These are phyloP conservation scores for Sternarchorhynchus goeldii DNA, from an alignment of 2,797 vertebrate genomes.

Conservation along the genomic window DNA sequence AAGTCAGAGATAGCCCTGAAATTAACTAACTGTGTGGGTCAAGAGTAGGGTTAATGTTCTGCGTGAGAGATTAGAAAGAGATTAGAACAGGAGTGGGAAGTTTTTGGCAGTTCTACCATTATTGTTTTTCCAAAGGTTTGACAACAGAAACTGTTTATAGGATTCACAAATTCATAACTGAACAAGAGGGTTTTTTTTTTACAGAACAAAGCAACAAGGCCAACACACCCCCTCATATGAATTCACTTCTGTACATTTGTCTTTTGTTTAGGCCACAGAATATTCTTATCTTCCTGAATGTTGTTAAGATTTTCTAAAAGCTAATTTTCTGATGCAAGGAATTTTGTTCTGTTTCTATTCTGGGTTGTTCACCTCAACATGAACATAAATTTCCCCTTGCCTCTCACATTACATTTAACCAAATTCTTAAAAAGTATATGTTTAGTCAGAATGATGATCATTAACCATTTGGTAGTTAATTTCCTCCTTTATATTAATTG, in stretches of 20 bases:
- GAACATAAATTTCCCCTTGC: no score
- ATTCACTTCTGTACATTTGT: slow-evolving; percentile 30
- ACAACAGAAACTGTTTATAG: slow-evolving; percentile 1
- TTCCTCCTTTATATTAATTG: no score
- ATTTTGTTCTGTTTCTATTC: no score
- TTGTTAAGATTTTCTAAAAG: no score
- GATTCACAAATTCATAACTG: slow-evolving; percentile 5
- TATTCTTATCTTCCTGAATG: no score
- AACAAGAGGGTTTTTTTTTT: slow-evolving; percentile 1
- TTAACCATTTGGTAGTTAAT: no score
- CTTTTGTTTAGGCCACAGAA: slow-evolving; percentile 12
- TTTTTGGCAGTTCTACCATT: background rate
- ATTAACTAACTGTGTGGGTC: background rate
- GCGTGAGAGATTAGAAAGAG: background rate
- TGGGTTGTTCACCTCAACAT: no score
- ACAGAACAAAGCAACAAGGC: slow-evolving; percentile 1
- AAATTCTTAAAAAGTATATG: no score
- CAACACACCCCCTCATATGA: slow-evolving; percentile 6
- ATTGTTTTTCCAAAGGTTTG: background rate
- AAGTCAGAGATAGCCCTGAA: background rate
- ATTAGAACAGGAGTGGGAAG: background rate
- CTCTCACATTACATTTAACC: no score
- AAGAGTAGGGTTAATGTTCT: background rate
- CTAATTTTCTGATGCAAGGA: no score
- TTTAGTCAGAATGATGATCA: no score